Base-by-base conservation (phyloP, 2,888 invertebrate genomes). In the Ennomos quercinarius region DNA sequence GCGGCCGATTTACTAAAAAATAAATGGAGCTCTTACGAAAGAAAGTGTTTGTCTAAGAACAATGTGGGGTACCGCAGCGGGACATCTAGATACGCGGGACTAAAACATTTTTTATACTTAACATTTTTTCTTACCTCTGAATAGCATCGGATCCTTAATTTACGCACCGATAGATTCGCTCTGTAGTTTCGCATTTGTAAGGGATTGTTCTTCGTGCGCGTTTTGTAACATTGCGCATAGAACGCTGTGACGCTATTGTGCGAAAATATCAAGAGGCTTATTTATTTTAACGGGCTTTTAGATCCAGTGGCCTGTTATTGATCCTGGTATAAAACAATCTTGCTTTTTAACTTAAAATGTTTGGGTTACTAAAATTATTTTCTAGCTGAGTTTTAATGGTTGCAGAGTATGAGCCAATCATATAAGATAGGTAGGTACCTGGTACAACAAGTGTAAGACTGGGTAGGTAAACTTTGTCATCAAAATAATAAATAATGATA, bases 31-130 rank as follows among this genome's bases (percentile, higher is more conserved):
- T 82, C 82, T 85, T 84, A 80, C 75, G 76, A 80, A 89, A 86
- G 86, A 91, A 90, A 89, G 87, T 91, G 89, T 92, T 91, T 91
- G 91, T 91, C 83, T 86, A 90, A 91, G 91, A 91, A 91, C 91
- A 91, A 91, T 86, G 80, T 72, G 73, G 77, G 66, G 76, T 72
- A 87, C 91, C 91, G 73, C 92, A 91, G 91, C 91, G 91, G 91
- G 92, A 80, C 84, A 89, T 87, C 90, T 86, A 88, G 88, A 88
- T 89, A 86, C 84, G 81, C 77, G 74, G 78, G 76, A 77, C 77
- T 76, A 77, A 75, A 80, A 75, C 80, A 82, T 89, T 87, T 89
- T 81, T 87, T 85, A 77, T 77, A 53, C 27, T 27, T 17, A 17
- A 72, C 76, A 73, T 81, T 85, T 77, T 84, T 83, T 81, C 83